phyloP scores from a whole-genome alignment of 1,140 invertebrate species.

The Ectropis grisescens region DNA sequence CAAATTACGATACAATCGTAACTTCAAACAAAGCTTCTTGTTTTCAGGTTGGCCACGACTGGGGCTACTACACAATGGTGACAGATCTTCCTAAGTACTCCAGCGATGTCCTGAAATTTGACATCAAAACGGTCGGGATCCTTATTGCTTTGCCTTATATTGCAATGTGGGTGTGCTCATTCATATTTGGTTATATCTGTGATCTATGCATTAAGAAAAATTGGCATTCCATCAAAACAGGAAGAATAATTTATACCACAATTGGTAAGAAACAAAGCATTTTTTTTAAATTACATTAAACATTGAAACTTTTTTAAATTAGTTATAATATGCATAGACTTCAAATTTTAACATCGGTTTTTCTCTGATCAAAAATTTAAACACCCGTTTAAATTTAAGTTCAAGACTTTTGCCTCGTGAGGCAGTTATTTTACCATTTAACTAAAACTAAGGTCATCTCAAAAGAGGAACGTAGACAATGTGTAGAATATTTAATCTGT shows the following conservation, averaged over 20 bases:
- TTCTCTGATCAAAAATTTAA: too few species aligned
- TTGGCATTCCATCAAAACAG: slow-evolving; percentile 74
- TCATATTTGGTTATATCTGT: slow-evolving; percentile 75
- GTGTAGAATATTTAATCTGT: too few species aligned
- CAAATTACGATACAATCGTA: background rate
- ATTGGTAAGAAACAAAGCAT: slow-evolving; percentile 66
- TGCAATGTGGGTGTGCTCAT: slow-evolving; percentile 79
- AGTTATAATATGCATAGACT: too few species aligned
- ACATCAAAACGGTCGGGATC: slow-evolving; percentile 79
- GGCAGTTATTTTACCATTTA: too few species aligned
- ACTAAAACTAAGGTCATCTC: too few species aligned
- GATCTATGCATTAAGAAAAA: slow-evolving; percentile 75
- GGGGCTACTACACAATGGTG: slow-evolving; percentile 95
- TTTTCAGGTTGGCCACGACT: slow-evolving; percentile 83
- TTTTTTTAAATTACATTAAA: too few species aligned
- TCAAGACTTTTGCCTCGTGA: too few species aligned
- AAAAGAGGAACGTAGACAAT: too few species aligned
- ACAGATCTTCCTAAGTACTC: slow-evolving; percentile 94
- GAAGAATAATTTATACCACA: slow-evolving; percentile 80
- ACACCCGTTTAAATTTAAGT: too few species aligned
- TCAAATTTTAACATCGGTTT: too few species aligned
- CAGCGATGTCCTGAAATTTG: slow-evolving; percentile 85
- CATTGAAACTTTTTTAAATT: too few species aligned
- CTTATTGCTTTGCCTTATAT: slow-evolving; percentile 80
- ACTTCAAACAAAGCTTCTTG: too few species aligned